These are phyloP conservation scores for Psittacula cyanocephala DNA, from an alignment of 2,113 vertebrate species.

Conservation along the genomic window DNA sequence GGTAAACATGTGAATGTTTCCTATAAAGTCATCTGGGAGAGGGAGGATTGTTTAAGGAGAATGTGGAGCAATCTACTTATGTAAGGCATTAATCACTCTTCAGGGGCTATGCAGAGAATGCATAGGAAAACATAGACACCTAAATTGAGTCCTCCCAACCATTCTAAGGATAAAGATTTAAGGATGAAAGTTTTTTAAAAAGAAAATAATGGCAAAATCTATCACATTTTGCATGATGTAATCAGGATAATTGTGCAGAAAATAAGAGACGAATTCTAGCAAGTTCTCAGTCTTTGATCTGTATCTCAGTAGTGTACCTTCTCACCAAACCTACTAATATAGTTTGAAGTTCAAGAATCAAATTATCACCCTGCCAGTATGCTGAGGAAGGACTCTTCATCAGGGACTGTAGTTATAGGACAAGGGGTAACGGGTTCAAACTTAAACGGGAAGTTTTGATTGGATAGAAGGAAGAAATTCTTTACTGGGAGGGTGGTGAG, in stretches of 20 bases:
- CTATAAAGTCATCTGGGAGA: background rate
- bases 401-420: too few species aligned
- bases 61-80: background rate
- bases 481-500: too few species aligned
- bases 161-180: background rate
- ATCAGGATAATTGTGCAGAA: background rate
- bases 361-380: background rate
- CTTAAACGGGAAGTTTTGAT: too few species aligned
- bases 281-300: background rate
- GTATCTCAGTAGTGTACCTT: fast-evolving
- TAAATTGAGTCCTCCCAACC: background rate
- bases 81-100: background rate
- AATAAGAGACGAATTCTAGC: background rate
- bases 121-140: fast-evolving
- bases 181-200: background rate
- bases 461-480: too few species aligned
- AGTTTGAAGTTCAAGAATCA: background rate
- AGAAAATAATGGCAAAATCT: fast-evolving
- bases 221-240: background rate
- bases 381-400: too few species aligned
- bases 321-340: background rate
- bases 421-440: too few species aligned
- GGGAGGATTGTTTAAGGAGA: background rate
- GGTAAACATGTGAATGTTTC: background rate
- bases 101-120: background rate